Conservation (phyloP, 1,140 invertebrate genomes). For the Cyclargus thomasi region DNA sequence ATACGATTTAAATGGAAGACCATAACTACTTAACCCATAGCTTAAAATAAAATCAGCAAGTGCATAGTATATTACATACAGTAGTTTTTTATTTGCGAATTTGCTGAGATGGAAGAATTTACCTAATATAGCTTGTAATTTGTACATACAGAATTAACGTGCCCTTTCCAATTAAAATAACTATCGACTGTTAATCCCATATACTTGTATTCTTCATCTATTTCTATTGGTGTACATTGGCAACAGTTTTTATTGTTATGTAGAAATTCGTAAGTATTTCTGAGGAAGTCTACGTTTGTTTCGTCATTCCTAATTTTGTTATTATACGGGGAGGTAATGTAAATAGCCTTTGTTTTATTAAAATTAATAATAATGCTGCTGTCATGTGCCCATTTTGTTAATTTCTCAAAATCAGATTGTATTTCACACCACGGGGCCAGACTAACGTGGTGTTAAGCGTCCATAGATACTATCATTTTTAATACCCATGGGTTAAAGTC, state of each 20-base stretch:
- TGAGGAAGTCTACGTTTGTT: not conserved
- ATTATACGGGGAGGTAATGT: constrained; percentile 8
- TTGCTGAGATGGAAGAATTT: too few species aligned
- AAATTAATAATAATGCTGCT: constrained; percentile 1
- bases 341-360: not conserved
- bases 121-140: not conserved
- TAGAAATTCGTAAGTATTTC: not conserved
- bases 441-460: not conserved
- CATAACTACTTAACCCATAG: not conserved
- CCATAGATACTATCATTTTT: too few species aligned
- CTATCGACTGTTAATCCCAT: not conserved
- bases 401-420: not conserved
- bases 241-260: constrained; percentile 1
- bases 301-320: not conserved
- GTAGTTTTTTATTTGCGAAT: not conserved
- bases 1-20: not conserved
- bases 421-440: too few species aligned
- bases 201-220: not conserved
- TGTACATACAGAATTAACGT: not conserved
- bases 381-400: constrained; percentile 6
- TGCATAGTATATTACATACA: not conserved
- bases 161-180: not conserved
- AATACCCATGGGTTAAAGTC: too few species aligned
- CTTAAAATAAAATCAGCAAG: not conserved
- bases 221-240: not conserved